Evolutionary conservation across 2,113 vertebrate genomes (phyloP), one percentile per base, ranked within the genome.

Genomic region (Oryzias melastigma): DNA sequence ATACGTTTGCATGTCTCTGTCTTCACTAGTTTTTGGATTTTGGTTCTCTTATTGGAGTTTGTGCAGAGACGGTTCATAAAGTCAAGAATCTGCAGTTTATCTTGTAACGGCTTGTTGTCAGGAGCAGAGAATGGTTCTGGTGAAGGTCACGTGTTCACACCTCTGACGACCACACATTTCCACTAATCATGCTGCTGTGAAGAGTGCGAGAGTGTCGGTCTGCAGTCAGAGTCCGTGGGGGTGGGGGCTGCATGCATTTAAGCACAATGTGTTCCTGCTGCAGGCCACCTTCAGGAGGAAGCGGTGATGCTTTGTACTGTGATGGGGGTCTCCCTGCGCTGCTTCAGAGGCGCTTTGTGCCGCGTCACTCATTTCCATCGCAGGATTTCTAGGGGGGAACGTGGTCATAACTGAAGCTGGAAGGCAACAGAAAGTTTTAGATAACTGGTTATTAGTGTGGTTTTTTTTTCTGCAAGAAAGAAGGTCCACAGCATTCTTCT

Each of bases 321-420:
- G 77, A 84, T 85, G 75, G 17, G n/a, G 58, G 82, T 75, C 85
- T 67, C 55, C 56, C 61, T 19, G 49, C 0, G 0, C 53, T 8
- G 65, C 43, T 19, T 16, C 19, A 51, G 20, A 35, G 47, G 71
- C 72, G 47, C 62, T 71, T 52, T 64, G 75, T 44, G 60, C n/a
- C 1, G 52, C 17, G 56, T 63, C 54, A 74, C 76, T 80, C 25
- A 84, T 87, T 87, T 84, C 67, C 81, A 81, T 19, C 4, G 53
- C 63, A 49, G 70, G 49, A 62, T 73, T 27, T 27, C 25, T 27
- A 27, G 6, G 68, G 68, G 76, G 82, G 65, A 3, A 78, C 58
- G 42, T 18, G 42, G 49, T 62, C 44, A 61, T 14, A 66, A 45
- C 40, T 46, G 22, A 50, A 52, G 42, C 52, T 5, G 22, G 48